Evolutionary conservation across 2,797 vertebrate species (phyloP).

Genomic region (Lophius americanus): DNA sequence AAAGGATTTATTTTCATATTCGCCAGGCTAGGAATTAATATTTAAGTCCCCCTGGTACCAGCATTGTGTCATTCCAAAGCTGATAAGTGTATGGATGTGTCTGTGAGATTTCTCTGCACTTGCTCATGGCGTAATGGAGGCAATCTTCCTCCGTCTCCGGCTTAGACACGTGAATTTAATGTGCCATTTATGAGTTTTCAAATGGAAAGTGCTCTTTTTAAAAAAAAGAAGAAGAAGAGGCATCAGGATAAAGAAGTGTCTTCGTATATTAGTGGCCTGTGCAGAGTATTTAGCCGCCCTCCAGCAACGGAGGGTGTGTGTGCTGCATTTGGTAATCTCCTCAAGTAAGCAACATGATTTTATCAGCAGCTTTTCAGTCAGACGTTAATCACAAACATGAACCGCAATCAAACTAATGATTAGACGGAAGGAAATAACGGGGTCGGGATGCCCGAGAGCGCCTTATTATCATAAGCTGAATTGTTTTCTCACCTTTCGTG

Average conservation of each 20-base stretch:
- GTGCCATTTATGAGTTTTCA: constrained; percentile 63
- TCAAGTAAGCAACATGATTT: constrained; percentile 36
- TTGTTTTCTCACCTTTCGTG: not conserved
- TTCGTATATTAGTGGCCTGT: constrained; percentile 26
- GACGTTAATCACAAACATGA: constrained; percentile 52
- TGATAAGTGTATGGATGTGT: constrained; percentile 80
- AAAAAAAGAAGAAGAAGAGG: not conserved
- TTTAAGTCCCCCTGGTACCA: constrained; percentile 75
- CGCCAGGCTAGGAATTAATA: constrained; percentile 81
- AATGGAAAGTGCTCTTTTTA: constrained; percentile 55
- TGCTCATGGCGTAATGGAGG: constrained; percentile 51
- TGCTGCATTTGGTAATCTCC: constrained; percentile 26
- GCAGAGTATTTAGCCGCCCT: constrained; percentile 9
- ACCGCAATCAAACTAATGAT: constrained; percentile 33
- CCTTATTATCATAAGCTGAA: not conserved
- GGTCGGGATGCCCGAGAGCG: not conserved
- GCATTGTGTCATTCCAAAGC: constrained; percentile 77
- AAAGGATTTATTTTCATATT: constrained; percentile 84
- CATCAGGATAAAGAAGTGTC: constrained; percentile 39
- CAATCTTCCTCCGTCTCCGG: constrained; percentile 71
- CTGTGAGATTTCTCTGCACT: constrained; percentile 66
- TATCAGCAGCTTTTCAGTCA: constrained; percentile 49
- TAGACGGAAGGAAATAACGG: constrained; percentile 22
- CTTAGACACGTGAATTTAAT: constrained; percentile 70
- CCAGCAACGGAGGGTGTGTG: not conserved